Evolutionary conservation across 1,140 invertebrate species (phyloP).

Genomic region (Riptortus pedestris): DNA sequence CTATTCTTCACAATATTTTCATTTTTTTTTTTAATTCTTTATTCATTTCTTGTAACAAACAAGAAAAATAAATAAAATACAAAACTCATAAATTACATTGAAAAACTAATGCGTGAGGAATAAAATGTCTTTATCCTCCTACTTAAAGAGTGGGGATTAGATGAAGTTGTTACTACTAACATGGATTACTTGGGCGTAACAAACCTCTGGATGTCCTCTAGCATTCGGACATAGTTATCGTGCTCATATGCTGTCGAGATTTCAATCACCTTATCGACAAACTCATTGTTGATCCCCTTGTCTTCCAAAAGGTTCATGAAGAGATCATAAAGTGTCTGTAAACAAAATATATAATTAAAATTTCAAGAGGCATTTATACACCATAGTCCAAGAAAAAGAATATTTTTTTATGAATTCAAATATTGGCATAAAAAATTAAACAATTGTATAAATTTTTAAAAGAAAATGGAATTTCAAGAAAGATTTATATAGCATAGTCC

Average conservation of each 20-base stretch:
- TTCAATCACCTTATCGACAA: slow-evolving; percentile 73
- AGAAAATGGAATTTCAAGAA: background rate
- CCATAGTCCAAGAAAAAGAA: background rate
- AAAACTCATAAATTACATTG: too few species aligned
- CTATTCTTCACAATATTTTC: too few species aligned
- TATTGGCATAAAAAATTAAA: too few species aligned
- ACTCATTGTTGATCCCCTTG: slow-evolving; percentile 83
- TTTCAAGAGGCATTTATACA: background rate
- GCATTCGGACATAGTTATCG: slow-evolving; percentile 68
- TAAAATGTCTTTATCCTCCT: background rate
- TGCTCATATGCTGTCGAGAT: slow-evolving; percentile 86
- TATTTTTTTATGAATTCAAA: background rate
- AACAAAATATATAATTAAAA: slow-evolving; percentile 34
- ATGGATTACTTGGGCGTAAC: slow-evolving; percentile 56
- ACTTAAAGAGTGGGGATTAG: background rate
- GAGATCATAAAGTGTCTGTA: slow-evolving; percentile 84
- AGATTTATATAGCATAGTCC: background rate
- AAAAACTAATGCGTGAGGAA: background rate
- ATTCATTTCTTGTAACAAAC: too few species aligned
- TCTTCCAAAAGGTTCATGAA: slow-evolving; percentile 89
- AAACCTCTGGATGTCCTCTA: slow-evolving; percentile 79
- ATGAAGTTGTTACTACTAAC: background rate
- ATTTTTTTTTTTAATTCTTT: too few species aligned
- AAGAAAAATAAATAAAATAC: too few species aligned
- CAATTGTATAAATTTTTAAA: background rate